Evolutionary conservation across 2,888 invertebrate species (phyloP).

Genomic region (Pristionchus fissidentatus): DNA sequence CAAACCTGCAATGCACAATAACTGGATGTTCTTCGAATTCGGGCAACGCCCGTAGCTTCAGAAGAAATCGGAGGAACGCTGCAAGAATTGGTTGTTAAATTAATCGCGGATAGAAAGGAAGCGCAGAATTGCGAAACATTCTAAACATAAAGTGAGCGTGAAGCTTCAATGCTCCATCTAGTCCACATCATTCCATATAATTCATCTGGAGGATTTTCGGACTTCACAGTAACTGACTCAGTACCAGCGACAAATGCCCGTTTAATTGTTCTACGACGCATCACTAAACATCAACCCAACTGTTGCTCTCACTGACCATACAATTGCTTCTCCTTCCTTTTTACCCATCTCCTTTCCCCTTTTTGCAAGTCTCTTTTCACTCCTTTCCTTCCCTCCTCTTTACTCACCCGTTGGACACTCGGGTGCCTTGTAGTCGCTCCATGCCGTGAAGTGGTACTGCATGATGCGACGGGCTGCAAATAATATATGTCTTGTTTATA

Average conservation of each 20-base stretch:
- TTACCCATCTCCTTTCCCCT: neutral
- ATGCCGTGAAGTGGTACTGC: slow-evolving; percentile 93
- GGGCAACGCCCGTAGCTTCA: slow-evolving; percentile 77
- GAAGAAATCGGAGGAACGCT: slow-evolving; percentile 60
- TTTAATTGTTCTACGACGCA: too few species aligned
- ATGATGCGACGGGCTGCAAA: slow-evolving; percentile 80
- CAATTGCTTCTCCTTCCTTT: neutral
- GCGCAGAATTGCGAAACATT: too few species aligned
- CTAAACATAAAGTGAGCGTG: too few species aligned
- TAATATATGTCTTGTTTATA: too few species aligned
- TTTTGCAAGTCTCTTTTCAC: neutral
- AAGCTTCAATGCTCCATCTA: too few species aligned
- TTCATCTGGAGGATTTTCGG: too few species aligned
- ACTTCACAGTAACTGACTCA: too few species aligned
- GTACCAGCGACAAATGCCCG: too few species aligned
- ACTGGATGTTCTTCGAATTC: slow-evolving; percentile 71
- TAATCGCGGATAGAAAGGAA: too few species aligned
- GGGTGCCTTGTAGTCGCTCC: slow-evolving; percentile 96
- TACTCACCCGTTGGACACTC: slow-evolving; percentile 88
- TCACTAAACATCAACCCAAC: too few species aligned
- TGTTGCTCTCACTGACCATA: neutral
- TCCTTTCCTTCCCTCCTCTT: neutral
- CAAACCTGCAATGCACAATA: slow-evolving; percentile 87
- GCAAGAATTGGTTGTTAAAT: neutral
- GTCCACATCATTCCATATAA: too few species aligned